Evolutionary conservation across 2,888 invertebrate species (phyloP).

Genomic region (Pyrocoelia pectoralis): DNA sequence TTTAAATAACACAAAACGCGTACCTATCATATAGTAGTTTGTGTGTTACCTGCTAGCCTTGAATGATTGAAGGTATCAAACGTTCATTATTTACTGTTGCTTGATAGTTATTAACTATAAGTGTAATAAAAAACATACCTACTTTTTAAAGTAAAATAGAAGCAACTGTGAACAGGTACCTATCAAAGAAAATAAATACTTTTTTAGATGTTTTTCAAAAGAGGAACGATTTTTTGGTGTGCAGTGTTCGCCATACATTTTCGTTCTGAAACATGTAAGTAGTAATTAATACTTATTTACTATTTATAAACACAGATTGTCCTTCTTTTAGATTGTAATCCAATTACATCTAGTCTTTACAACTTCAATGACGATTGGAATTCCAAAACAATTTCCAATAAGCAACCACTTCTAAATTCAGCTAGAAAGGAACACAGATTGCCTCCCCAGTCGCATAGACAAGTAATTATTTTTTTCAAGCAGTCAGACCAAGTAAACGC

Average conservation of each 20-base stretch:
- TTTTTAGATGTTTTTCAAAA: constrained; percentile 10
- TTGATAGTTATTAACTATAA: constrained; percentile 15
- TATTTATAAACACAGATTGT: too few relatives aligned
- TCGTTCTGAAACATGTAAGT: background rate
- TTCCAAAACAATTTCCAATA: constrained; percentile 36
- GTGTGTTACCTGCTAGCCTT: constrained; percentile 44
- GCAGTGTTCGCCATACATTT: background rate
- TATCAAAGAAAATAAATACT: too few relatives aligned
- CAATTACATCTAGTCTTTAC: constrained; percentile 10
- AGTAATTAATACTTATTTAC: background rate
- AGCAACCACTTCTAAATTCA: constrained; percentile 35
- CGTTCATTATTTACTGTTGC: constrained; percentile 25
- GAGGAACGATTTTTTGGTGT: background rate
- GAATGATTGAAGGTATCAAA: constrained; percentile 28
- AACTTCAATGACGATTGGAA: constrained; percentile 45
- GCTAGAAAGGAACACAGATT: constrained; percentile 31
- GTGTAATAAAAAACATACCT: background rate
- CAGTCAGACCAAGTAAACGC: background rate
- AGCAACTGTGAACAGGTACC: background rate
- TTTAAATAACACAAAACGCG: constrained; percentile 18
- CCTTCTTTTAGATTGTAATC: constrained; percentile 19
- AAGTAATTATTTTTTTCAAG: constrained; percentile 6
- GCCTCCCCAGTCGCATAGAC: constrained; percentile 25
- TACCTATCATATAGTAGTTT: constrained; percentile 18
- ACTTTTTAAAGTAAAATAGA: background rate